Evolutionary conservation across 2,113 vertebrate species (phyloP), one percentile per base, ranked within the genome.

Genomic region (Tringa solitaria): DNA sequence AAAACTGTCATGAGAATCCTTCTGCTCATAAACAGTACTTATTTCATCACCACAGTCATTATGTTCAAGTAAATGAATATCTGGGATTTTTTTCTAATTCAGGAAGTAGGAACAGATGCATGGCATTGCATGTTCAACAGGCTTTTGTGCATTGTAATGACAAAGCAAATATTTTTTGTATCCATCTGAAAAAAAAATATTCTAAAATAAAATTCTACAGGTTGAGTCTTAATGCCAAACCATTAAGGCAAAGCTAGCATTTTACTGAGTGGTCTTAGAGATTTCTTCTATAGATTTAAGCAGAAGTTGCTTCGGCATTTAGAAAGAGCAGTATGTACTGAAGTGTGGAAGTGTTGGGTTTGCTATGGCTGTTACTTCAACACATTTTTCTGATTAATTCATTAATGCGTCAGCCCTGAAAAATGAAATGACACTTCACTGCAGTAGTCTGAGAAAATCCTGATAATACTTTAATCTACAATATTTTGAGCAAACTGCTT

Each of bases 351-450:
- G n/a, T 33, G n/a, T 27, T 83, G 27, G 8, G 30, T 68, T 92
- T 89, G 22, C 63, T 68, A 10, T 75, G 77, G 50, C 48, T 87
- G 53, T 77, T 85, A 33, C n/a, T 94, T 87, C 9, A 83, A 48
- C 21, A 69, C 9, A 10, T 94, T 93, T 93, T 86, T 91, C 57
- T 92, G 65, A 56, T 92, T 87, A 90, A 94, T 95, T 79, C 57
- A 94, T 96, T 96, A 79, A 83, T 78, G 82, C 1, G 2, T 87
- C 64, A 93, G 32, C 33, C 48, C 76, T 84, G 45, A 80, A 39
- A 89, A 90, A 69, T 83, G 30, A 74, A 84, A 43, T 73, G 69
- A 72, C 74, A 87, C 39, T 87, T 65, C 56, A 68, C 41, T 89
- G 77, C 51, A 90, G 53, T 45, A 91, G 50, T 89, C 86, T 87